phyloP scores from a whole-genome alignment of 2,797 vertebrate species.

The Emydoidea blandingii region DNA sequence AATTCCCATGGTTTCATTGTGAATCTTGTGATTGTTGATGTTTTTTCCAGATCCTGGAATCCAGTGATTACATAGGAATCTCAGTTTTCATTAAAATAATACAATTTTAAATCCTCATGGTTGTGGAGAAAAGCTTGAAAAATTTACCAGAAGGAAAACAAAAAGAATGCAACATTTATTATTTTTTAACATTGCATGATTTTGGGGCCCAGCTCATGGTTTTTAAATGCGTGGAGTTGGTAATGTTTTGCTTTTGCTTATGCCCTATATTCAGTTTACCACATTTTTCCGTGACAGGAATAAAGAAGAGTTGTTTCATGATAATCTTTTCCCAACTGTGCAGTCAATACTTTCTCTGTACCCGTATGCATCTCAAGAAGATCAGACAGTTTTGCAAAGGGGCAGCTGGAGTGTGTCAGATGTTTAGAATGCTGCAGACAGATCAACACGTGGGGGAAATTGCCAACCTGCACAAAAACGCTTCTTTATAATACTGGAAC shows the following conservation, averaged over 20 bases:
- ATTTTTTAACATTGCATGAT: not conserved
- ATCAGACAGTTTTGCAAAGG: not conserved
- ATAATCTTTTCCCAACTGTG: not conserved
- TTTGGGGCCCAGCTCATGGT: not conserved
- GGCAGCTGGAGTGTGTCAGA: not conserved
- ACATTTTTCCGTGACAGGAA: not conserved
- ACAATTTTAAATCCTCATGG: not conserved
- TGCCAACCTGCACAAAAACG: not conserved
- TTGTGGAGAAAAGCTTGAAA: not conserved
- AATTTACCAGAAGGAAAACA: not conserved
- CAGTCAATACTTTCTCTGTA: not conserved
- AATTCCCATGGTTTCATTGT: not conserved
- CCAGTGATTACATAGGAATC: not conserved
- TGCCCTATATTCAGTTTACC: not conserved
- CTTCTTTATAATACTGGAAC: not conserved
- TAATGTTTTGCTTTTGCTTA: not conserved
- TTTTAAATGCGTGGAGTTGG: not conserved
- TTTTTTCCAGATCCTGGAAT: not conserved
- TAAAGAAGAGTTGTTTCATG: not conserved
- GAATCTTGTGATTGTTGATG: not conserved
- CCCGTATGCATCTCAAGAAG: not conserved
- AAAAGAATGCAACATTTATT: not conserved
- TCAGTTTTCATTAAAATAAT: not conserved
- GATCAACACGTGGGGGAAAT: not conserved
- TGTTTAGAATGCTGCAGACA: not conserved